phyloP scores from a whole-genome alignment of 2,113 vertebrate species.

The Osmerus mordax region DNA sequence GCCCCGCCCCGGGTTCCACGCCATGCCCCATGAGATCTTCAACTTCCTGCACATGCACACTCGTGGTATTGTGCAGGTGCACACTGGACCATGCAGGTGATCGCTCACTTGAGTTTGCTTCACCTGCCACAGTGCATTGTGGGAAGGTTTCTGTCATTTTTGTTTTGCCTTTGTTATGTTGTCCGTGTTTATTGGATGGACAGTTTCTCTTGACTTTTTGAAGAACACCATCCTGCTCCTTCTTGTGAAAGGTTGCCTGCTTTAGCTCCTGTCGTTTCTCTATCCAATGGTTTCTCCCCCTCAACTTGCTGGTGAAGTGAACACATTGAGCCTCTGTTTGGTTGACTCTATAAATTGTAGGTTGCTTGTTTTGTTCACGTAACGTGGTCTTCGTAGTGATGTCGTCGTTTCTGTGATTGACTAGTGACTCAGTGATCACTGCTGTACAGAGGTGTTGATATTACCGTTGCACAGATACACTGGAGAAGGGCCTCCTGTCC shows the following conservation, averaged over 20 bases:
- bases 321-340: slow-evolving; percentile 9
- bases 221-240: too few species aligned
- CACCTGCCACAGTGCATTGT: neutral
- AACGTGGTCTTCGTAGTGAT: slow-evolving; percentile 60
- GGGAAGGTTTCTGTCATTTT: neutral
- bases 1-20: slow-evolving; percentile 95
- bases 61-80: slow-evolving; percentile 88
- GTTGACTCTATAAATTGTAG: slow-evolving; percentile 31
- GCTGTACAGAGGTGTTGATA: slow-evolving; percentile 51
- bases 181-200: neutral
- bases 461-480: slow-evolving; percentile 42
- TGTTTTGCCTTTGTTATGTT: slow-evolving; percentile 5
- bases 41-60: slow-evolving; percentile 97
- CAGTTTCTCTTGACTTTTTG: too few species aligned
- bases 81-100: slow-evolving; percentile 84
- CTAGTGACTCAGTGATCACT: slow-evolving; percentile 47
- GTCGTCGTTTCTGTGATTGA: slow-evolving; percentile 62
- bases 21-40: slow-evolving; percentile 97
- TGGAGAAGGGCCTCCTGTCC: slow-evolving; percentile 18
- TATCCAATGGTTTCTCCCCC: slow-evolving; percentile 26
- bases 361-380: slow-evolving; percentile 59
- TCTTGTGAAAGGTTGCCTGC: slow-evolving; percentile 35
- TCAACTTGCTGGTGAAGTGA: slow-evolving; percentile 22
- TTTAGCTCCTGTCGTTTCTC: slow-evolving; percentile 35
- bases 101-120: neutral